Evolutionary conservation across 2,113 vertebrate genomes (phyloP).

Genomic region (Aptenodytes patagonicus): DNA sequence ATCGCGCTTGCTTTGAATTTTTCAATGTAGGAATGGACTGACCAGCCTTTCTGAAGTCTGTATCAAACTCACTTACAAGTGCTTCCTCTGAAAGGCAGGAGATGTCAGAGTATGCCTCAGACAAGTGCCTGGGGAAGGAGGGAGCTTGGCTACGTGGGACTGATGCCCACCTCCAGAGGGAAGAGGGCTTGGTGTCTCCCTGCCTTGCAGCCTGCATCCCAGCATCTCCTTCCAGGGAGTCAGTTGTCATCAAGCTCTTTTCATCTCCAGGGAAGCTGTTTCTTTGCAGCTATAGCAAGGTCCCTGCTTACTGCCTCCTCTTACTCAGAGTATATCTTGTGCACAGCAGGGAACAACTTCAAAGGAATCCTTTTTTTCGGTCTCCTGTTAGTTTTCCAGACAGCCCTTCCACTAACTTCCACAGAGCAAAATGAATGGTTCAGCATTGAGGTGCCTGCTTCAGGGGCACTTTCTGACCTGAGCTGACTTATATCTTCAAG

Average conservation of each 20-base stretch:
- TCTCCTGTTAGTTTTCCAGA: background rate
- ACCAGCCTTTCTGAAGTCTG: background rate
- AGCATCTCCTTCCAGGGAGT: background rate
- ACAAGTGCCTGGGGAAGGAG: accelerated
- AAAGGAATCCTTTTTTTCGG: background rate
- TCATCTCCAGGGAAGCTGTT: background rate
- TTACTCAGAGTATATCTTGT: background rate
- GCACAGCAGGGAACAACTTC: background rate
- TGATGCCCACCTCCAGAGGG: background rate
- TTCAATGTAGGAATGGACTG: background rate
- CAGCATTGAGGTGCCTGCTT: background rate
- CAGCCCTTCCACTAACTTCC: background rate
- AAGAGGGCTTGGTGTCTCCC: background rate
- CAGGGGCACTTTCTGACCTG: background rate
- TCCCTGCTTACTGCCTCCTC: background rate
- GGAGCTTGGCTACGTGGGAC: accelerated
- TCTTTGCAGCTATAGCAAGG: background rate
- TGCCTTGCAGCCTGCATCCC: background rate
- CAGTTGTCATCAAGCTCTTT: background rate
- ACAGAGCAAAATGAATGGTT: background rate
- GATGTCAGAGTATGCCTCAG: background rate
- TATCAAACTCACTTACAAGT: background rate
- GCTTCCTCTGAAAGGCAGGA: background rate
- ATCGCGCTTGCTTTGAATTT: accelerated
- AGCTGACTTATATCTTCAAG: background rate